Conservation (phyloP, 2,797 vertebrate genomes). For the Gorsachius magnificus region DNA sequence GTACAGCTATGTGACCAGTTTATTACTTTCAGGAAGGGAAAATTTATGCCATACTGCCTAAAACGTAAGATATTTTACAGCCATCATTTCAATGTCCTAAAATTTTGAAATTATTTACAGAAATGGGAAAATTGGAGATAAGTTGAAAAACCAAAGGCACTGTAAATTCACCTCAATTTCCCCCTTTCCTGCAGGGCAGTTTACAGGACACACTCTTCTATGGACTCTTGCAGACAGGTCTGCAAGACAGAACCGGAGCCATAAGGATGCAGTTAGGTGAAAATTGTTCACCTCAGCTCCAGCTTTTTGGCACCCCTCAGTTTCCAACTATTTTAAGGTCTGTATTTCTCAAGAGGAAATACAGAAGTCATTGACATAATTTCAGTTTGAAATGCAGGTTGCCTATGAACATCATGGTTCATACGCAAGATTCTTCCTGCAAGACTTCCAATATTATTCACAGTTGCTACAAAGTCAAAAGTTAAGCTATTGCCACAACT, state of each 20-base stretch:
- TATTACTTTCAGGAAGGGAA: neutral
- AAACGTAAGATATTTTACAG: neutral
- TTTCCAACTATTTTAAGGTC: neutral
- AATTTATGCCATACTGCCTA: neutral
- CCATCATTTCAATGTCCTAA: neutral
- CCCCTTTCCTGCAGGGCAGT: neutral
- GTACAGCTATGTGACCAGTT: neutral
- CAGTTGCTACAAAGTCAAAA: neutral
- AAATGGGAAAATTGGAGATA: neutral
- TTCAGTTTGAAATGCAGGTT: neutral
- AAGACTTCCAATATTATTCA: neutral
- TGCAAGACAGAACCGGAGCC: neutral
- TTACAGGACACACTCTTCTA: neutral
- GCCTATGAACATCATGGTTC: neutral
- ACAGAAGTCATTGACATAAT: neutral
- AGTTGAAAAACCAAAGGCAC: neutral
- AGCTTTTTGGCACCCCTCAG: neutral
- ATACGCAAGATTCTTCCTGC: neutral
- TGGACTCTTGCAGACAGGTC: neutral
- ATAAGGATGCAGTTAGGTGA: neutral
- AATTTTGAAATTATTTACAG: neutral
- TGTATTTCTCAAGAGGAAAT: neutral
- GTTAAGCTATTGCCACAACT: neutral
- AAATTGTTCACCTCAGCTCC: neutral
- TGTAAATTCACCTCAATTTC: neutral